These are phyloP conservation scores for Macrocentrus cingulum DNA, from an alignment of 1,140 invertebrate species.

Conservation along the genomic window DNA sequence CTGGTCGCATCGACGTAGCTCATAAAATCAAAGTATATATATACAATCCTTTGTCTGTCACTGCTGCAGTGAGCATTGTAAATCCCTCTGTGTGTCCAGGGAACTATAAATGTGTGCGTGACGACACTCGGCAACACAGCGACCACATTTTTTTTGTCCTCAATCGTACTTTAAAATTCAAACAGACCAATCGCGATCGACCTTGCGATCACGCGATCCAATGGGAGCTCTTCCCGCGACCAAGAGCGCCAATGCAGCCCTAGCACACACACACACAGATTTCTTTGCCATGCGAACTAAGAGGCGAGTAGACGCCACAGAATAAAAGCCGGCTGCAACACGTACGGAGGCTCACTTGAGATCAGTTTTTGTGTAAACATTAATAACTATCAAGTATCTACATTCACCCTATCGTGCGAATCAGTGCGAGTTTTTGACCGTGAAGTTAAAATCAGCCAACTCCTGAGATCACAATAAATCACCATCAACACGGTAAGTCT, in stretches of 20 bases:
- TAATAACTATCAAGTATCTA: slow-evolving; percentile 26
- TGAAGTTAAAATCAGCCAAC: no score
- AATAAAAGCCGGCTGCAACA: slow-evolving; percentile 39
- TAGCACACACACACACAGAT: not conserved
- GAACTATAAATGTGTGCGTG: not conserved
- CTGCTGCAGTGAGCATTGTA: no score
- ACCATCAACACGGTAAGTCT: no score
- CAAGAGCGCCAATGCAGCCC: not conserved
- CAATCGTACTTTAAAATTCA: slow-evolving; percentile 25
- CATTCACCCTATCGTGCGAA: no score
- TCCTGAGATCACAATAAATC: no score
- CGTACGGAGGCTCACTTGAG: slow-evolving; percentile 28
- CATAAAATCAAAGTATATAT: no score
- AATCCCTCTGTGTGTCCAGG: no score
- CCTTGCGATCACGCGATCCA: not conserved
- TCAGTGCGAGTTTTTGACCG: no score
- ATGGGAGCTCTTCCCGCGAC: slow-evolving; percentile 2
- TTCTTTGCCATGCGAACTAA: not conserved
- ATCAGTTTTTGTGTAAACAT: slow-evolving; percentile 24
- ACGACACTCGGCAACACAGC: no score
- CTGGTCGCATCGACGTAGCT: no score
- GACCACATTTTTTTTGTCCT: not conserved
- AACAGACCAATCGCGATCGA: slow-evolving; percentile 29
- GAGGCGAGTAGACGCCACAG: slow-evolving; percentile 18
- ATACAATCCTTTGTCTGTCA: no score